Base-by-base conservation (phyloP, 1,140 invertebrate genomes). In the Daktulosphaira vitifoliae region DNA sequence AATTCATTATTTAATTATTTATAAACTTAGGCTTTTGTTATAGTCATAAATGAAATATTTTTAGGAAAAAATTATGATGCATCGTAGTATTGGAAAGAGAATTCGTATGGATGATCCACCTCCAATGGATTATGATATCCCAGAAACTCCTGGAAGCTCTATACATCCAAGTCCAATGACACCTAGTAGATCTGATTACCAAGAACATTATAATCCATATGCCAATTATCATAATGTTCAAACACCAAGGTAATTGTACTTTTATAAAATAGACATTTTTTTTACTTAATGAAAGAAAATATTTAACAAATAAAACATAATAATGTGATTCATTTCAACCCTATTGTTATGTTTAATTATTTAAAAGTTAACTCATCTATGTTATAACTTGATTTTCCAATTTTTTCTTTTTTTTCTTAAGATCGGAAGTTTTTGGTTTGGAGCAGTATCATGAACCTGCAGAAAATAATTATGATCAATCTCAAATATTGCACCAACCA, bases 61-160 rank as follows among this genome's bases (percentile, higher is more conserved):
- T 33, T 33, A 33, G 29, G 11, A 6, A 18, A 48, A 48, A 13
- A 29, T 50, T 42, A 72, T 65, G 46, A 72, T 72, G 71, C 70
- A 71, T 39, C 50, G 72, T 51, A 72, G 71, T 67, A 71, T 72
- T 23, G 90, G 89, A 51, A 92, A 92, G 77, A 80, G 89, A 59
- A 92, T 92, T 71, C 85, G 89, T 44, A 90, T 93, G 87, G 89
- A 92, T 77, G 89, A 92, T 76, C 88, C 89, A 62, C 80, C 81
- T 11, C 88, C 88, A 51, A 87, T 86, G 20, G 88, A 90, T 73
- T 90, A 90, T 73, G 88, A 90, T 22, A 84, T 83, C 22, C 66
- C 66, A 25, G 54, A 46, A 38, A 66, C 66, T 15, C 66, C 66
- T 5, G 54, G 66, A 15, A 66, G 65, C 44, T 62, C 56, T 48